Base-by-base conservation (phyloP, 2,888 invertebrate species). In the Liposcelis brunnea region DNA sequence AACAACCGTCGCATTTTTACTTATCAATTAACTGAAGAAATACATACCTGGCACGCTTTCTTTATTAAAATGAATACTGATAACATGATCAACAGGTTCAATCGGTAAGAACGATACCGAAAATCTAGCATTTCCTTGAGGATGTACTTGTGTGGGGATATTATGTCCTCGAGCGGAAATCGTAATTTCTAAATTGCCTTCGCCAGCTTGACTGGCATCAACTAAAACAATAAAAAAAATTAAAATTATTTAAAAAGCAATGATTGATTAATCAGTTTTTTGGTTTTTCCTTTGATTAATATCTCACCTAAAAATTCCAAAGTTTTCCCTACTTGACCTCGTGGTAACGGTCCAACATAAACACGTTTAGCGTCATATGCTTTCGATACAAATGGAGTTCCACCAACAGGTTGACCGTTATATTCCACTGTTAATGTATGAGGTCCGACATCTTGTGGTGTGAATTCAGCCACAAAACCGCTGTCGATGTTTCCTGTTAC, bases 51-150 rank as follows among this genome's bases (percentile, higher is more conserved):
- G 64, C n/a, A 71, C 69, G 54, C 69, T 70, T 61, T 84, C 77
- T 66, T 93, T 91, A 66, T 97, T 98, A 66, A 98, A 98, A 48
- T 91, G 90, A 50, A 98, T 94, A 68, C 91, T 91, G 55, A 97
- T 89, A 49, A 86, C 77, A 66, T 97, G 95, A 61, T 90, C 85
- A 60, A 89, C 89, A 31, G 89, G 79, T 62, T 91, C 89, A 26
- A 89, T 83, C 44, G 97, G 95, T 51, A 91, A 81, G 64, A 97
- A 98, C 55, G 93, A 91, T 48, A 97, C 97, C 51, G 90, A 83
- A 66, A 97, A 98, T 58, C 86, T 75, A 37, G 77, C 82, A 61
- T 80, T 80, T 57, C 90, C 91, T 64, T 90, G 82, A 7, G 90
- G 87, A 61, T 85, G 87, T 38, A 93, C 91, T 72, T 93, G 91